A percentile compares a stretch with the other conserved stretches of the same genome.
Evolutionary conservation across 2,888 invertebrate genomes (phyloP).

Genomic region (Teleiodes luculella): DNA sequence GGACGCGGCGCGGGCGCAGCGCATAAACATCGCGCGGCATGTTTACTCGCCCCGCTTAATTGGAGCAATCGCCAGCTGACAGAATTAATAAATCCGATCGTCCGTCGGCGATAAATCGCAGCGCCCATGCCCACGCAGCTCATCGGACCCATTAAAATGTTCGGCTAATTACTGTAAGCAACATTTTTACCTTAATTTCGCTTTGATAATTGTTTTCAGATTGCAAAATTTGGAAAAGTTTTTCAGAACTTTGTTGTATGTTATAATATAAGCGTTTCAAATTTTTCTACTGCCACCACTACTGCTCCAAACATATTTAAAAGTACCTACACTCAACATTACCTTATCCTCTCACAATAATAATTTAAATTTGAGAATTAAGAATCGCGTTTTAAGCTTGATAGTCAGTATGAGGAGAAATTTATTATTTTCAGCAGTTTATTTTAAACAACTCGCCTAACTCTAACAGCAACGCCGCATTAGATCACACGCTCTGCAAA

Average conservation of each 20-base stretch:
- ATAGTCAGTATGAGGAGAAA: no score
- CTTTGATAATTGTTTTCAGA: no score
- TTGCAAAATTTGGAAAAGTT: no score
- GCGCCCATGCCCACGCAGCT: conserved; percentile 48
- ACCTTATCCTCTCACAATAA: no score
- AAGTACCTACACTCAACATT: no score
- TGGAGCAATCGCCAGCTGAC: conserved; percentile 66
- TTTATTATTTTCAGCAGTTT: no score
- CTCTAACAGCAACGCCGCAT: neutral
- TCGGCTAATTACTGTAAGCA: conserved; percentile 7
- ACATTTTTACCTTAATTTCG: neutral
- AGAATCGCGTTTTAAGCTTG: no score
- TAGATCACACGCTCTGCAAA: conserved; percentile 31
- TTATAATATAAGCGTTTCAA: no score
- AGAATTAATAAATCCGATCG: conserved; percentile 69
- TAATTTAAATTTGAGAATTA: no score
- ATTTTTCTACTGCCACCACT: no score
- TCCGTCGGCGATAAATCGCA: conserved; percentile 55
- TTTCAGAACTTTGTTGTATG: no score
- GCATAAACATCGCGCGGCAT: conserved; percentile 61
- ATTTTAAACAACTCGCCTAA: neutral
- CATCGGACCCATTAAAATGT: conserved; percentile 12
- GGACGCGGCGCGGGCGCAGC: conserved; percentile 26
- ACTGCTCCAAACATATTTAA: no score
- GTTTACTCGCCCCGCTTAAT: conserved; percentile 69